Base-by-base conservation (phyloP, 35 echinoderm and acorn worm species). In the Apostichopus californicus region DNA sequence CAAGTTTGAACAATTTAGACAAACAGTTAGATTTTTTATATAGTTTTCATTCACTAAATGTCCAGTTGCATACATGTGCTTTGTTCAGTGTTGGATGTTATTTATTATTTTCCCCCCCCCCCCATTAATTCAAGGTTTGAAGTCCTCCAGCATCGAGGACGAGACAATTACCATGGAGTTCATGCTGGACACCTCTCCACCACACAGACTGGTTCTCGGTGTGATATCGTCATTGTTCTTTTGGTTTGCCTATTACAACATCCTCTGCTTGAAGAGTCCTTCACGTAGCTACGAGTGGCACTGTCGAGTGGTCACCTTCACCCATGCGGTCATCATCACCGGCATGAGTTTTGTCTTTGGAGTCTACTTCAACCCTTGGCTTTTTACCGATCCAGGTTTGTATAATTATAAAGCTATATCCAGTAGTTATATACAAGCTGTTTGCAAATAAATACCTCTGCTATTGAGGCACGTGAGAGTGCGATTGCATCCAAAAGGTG, bases 331-430 rank as follows among this genome's bases (percentile, higher is more conserved):
- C 13, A 79, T 94, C 73, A 93, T 95, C 57, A 79, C 91, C 2
- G 71, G 60, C 17, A 82, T 98, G 54, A 94, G 92, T 17, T 95
- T 88, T 66, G 59, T 94, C 59, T 98, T 95, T 95, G 96, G 96
- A 28, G 77, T 98, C 12, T 92, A 92, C 68, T 98, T 95, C 90
- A 98, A 98, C 73, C 96, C 96, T 14, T 98, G 96, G 96, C 89
- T 92, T 0, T 95, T 98, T 60, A 98, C 96, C 26, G 88, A 98
- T 92, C 92, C 96, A 78, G 96, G 96, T 98, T 70, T 94, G 86
- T 83, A n/a, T 80, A 13, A 53, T 4, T 79, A 46, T 46, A 46
- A 46, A 46, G 34, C 34, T 46, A 46, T 46, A 46, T 46, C 34
- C 34, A 46, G 34, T 46, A 46, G 34, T 46, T 46, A 46, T 46